Conservation (phyloP, 2,888 invertebrate species). For the Nycteola revayana region DNA sequence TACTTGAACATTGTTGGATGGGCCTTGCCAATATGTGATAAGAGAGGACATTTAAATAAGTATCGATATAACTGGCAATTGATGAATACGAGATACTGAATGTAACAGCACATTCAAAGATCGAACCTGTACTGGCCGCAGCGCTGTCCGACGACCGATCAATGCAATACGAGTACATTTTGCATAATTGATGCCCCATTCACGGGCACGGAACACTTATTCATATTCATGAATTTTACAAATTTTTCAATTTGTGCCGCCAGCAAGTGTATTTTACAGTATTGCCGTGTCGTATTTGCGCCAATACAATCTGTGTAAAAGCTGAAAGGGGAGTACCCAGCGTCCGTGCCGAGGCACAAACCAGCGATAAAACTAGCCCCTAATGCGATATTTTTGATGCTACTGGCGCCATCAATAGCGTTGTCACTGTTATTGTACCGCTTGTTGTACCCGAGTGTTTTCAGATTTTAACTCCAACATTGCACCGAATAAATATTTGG, state of each 20-base stretch:
- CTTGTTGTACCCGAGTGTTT: constrained; percentile 21
- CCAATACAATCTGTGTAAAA: constrained; percentile 72
- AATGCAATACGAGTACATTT: constrained; percentile 69
- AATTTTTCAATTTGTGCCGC: constrained; percentile 74
- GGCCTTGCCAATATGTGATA: constrained; percentile 46
- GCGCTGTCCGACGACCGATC: constrained; percentile 48
- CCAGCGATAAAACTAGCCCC: constrained; percentile 51
- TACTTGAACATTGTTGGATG: constrained; percentile 42
- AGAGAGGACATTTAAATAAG: constrained; percentile 43
- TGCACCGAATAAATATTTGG: constrained; percentile 19
- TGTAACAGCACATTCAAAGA: constrained; percentile 36
- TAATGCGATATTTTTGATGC: constrained; percentile 65
- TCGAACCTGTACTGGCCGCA: constrained; percentile 46
- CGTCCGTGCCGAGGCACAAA: constrained; percentile 41
- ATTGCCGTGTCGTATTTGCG: constrained; percentile 63
- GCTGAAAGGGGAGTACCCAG: constrained; percentile 47
- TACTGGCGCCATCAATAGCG: constrained; percentile 43
- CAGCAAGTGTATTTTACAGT: constrained; percentile 69
- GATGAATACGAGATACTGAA: constrained; percentile 42
- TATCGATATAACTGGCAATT: constrained; percentile 39
- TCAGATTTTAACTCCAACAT: constrained; percentile 25
- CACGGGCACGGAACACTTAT: constrained; percentile 70
- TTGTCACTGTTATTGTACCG: constrained; percentile 35
- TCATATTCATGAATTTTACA: constrained; percentile 80
- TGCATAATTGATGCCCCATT: constrained; percentile 79